Evolutionary conservation across 1,140 invertebrate species (phyloP).

Genomic region (Heliothis virescens): DNA sequence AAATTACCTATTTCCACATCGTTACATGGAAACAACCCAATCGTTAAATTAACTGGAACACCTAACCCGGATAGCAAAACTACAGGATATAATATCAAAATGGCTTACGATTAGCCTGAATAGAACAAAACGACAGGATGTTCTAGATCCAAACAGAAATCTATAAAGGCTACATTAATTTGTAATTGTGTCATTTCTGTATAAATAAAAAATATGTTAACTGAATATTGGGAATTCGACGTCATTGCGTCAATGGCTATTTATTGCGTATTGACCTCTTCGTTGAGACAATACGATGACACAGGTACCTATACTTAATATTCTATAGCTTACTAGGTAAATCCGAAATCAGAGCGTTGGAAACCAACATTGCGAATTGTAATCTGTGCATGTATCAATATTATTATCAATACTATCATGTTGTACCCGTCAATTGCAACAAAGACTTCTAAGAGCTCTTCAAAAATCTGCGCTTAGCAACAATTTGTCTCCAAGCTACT

Average conservation of each 20-base stretch:
- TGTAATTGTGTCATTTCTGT: not conserved
- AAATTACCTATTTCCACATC: not conserved
- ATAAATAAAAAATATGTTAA: not conserved
- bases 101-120: constrained; percentile 14
- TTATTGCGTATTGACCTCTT: not conserved
- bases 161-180: not conserved
- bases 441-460: not conserved
- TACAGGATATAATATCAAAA: not conserved
- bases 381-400: no score
- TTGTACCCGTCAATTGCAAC: no score
- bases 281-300: not conserved
- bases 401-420: no score
- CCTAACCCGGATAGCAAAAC: constrained; percentile 12
- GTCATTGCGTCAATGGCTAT: not conserved
- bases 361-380: no score
- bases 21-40: not conserved
- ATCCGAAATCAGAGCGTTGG: no score
- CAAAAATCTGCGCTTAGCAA: not conserved
- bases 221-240: constrained; percentile 1
- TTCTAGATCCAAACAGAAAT: not conserved
- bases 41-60: constrained; percentile 4
- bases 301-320: not conserved
- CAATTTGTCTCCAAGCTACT: no score
- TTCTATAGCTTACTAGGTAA: no score
- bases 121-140: constrained; percentile 29